Percentiles rank a stretch among this genome's conserved stretches.
phyloP scores from a whole-genome alignment of 2,113 vertebrate genomes.

The Nibea albiflora region DNA sequence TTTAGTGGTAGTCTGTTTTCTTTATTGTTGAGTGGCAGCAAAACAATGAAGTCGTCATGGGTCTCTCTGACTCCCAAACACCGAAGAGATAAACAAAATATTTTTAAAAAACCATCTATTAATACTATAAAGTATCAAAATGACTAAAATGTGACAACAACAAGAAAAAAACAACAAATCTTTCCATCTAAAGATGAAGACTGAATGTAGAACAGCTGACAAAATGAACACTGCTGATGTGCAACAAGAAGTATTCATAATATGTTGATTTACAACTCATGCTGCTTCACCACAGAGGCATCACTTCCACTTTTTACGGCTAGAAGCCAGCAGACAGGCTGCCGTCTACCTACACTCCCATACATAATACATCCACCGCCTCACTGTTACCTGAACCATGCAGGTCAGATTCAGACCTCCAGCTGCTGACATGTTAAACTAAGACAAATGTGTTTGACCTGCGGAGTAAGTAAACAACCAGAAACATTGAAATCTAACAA shows the following conservation, averaged over 20 bases:
- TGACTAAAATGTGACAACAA: no score
- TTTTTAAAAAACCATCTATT: no score
- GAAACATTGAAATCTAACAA: background rate
- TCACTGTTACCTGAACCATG: slow-evolving; percentile 1
- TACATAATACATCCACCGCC: slow-evolving; percentile 32
- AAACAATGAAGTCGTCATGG: no score
- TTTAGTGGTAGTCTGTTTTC: no score
- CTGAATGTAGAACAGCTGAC: no score
- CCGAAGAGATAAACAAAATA: no score
- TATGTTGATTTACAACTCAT: background rate
- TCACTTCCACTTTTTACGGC: background rate
- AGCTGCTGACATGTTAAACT: background rate
- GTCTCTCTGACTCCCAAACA: no score
- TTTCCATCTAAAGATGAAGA: no score
- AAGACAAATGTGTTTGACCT: slow-evolving; percentile 6
- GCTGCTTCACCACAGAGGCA: background rate
- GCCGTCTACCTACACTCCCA: background rate
- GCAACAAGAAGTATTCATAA: background rate
- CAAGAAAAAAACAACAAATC: no score
- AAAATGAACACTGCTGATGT: no score
- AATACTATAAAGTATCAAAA: no score
- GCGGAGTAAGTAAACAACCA: background rate
- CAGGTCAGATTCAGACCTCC: background rate
- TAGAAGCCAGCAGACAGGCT: background rate
- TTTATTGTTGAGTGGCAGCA: no score